phyloP scores from a whole-genome alignment of 1,140 invertebrate species.

The Drosophila ficusphila region DNA sequence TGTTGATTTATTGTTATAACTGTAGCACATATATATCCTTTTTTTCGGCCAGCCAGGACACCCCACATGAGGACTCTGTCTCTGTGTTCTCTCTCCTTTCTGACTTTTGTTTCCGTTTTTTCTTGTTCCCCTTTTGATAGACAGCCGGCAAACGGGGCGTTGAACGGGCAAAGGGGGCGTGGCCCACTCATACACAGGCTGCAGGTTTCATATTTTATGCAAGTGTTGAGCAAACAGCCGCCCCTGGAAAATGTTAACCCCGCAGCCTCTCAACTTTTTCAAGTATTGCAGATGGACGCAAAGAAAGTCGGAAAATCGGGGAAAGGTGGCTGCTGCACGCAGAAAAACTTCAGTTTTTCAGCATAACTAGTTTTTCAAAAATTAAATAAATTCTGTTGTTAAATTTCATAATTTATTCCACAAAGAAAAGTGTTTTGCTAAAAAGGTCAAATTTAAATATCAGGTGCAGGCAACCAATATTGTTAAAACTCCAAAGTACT shows the following conservation, averaged over 20 bases:
- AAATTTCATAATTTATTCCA: no score
- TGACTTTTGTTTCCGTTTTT: conserved; percentile 75
- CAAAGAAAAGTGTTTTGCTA: no score
- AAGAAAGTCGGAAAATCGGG: conserved; percentile 12
- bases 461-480: no score
- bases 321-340: conserved; percentile 5
- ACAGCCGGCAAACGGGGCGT: conserved; percentile 66
- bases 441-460: no score
- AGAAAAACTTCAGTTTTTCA: background rate
- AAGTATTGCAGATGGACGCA: conserved; percentile 23
- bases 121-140: conserved; percentile 54
- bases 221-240: conserved; percentile 54
- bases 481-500: background rate
- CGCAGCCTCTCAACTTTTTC: conserved; percentile 16
- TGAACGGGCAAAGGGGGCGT: conserved; percentile 27
- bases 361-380: no score
- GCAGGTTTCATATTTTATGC: conserved; percentile 75
- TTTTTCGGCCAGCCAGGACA: conserved; percentile 48
- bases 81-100: conserved; percentile 50
- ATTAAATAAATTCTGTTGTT: no score
- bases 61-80: conserved; percentile 20
- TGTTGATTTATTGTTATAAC: conserved; percentile 82
- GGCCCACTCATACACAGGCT: conserved; percentile 37
- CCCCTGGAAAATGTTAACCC: conserved; percentile 8
- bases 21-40: conserved; percentile 43